Evolutionary conservation across 1,140 invertebrate species (phyloP), one percentile per base, ranked within the genome.

Genomic region (Drosophila rhopaloa): DNA sequence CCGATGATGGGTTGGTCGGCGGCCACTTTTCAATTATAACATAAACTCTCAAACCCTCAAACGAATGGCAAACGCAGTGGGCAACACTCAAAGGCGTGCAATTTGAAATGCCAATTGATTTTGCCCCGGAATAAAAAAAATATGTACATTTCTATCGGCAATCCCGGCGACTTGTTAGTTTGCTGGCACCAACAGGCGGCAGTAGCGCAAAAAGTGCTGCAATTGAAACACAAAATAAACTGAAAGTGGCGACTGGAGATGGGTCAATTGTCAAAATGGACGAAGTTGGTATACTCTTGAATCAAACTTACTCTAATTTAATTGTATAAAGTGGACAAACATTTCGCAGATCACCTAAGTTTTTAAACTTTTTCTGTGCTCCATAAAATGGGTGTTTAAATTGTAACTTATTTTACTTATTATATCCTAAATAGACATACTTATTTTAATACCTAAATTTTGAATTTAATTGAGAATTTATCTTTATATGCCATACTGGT

Each of bases 101-200:
- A 88, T 88, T 88, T 74, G 50, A 89, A 88, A 89, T 89, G 84
- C 83, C 83, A 88, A 88, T 88, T 88, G 83, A 89, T 89, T 89
- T 83, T 80, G 76, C 72, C 61, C 55, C 43, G 74, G 56, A 77
- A 77, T 60, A 68, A 29, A 72, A 32, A 32, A 66, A 72, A 58
- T 58, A 72, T 71, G 44, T 61, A 76, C 53, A 66, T 50, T 75
- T 74, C 51, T 76, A 63, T 38, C 41, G 55, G 43, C 74, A 54
- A 48, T 56, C 50, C 55, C 40, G 56, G 56, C 43, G 51, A 59
- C 74, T 77, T 77, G 71, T 75, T 74, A 55, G 56, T 76, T 59
- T 51, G 50, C 32, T 60, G 72, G 35, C 47, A 66, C 41, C 19
- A 58, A 9, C 32, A 57, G 27, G 5, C 27, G 44, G 67, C 19